A percentile compares a stretch with the other conserved stretches of the same genome.
phyloP scores from a whole-genome alignment of 2,797 vertebrate species.

The Enteromius afrohamiltoni region DNA sequence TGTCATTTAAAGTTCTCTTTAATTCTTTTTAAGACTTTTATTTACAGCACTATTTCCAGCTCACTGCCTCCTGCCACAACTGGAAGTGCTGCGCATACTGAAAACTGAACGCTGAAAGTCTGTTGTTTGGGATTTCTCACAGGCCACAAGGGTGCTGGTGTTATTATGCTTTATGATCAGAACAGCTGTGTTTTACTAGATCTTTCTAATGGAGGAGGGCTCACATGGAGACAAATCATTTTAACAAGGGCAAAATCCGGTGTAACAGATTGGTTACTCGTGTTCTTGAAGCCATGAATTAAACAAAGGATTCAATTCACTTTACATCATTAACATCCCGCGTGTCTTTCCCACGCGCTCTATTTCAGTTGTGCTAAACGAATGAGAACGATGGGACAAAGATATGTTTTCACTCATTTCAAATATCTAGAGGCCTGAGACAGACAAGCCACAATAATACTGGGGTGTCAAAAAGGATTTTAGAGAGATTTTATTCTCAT shows the following conservation, averaged over 20 bases:
- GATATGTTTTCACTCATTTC: slow-evolving; percentile 21
- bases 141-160: slow-evolving; percentile 33
- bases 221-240: slow-evolving; percentile 47
- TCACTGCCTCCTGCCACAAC: slow-evolving; percentile 30
- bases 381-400: slow-evolving; percentile 18
- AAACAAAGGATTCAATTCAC: slow-evolving; percentile 43
- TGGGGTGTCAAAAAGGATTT: background rate
- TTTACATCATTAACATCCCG: slow-evolving; percentile 33
- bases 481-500: slow-evolving; percentile 8
- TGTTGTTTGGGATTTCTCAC: slow-evolving; percentile 39
- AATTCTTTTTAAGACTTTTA: slow-evolving; percentile 44
- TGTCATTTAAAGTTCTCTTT: slow-evolving; percentile 48
- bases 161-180: slow-evolving; percentile 48
- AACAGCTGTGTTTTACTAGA: slow-evolving; percentile 51
- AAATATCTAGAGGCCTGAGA: slow-evolving; percentile 2
- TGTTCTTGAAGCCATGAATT: slow-evolving; percentile 38
- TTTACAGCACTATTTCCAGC: slow-evolving; percentile 33
- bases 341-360: slow-evolving; percentile 8
- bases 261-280: slow-evolving; percentile 35
- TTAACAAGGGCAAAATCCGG: slow-evolving; percentile 39
- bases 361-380: slow-evolving; percentile 20
- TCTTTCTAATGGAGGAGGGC: slow-evolving; percentile 36
- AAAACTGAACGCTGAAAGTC: slow-evolving; percentile 28
- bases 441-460: slow-evolving; percentile 9
- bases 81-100: slow-evolving; percentile 32